These are phyloP conservation scores for Philaethria dido DNA, from an alignment of 2,888 invertebrate genomes.

Conservation along the genomic window DNA sequence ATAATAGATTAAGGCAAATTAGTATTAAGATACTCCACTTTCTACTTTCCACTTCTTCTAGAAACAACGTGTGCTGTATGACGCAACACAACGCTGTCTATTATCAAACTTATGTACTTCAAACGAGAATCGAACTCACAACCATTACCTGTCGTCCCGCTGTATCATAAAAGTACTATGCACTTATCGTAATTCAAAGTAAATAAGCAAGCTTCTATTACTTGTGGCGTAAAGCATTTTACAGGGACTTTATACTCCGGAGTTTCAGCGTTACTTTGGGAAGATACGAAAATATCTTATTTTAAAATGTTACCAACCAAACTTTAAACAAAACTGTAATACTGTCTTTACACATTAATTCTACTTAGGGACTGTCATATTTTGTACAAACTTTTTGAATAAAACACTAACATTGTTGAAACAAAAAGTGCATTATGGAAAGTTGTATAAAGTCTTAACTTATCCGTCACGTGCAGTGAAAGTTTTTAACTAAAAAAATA, in stretches of 20 bases:
- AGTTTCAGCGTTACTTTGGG: constrained; percentile 61
- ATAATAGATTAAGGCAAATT: too few species aligned
- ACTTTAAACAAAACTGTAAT: constrained; percentile 23
- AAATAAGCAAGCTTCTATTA: constrained; percentile 27
- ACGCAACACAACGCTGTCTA: too few species aligned
- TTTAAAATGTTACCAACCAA: constrained; percentile 29
- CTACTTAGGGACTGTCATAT: constrained; percentile 3
- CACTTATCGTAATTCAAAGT: constrained; percentile 17
- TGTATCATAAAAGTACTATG: neutral
- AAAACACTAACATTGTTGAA: neutral
- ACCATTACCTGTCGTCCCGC: neutral
- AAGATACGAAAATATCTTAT: constrained; percentile 71
- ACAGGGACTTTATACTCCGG: constrained; percentile 64
- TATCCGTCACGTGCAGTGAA: neutral
- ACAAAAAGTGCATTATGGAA: neutral
- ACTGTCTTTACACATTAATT: constrained; percentile 7
- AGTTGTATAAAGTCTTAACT: neutral
- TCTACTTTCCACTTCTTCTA: too few species aligned
- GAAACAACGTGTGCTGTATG: too few species aligned
- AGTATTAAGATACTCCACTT: too few species aligned
- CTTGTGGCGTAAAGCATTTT: constrained; percentile 56
- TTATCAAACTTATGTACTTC: too few species aligned
- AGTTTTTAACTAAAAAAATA: neutral
- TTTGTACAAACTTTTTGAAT: neutral
- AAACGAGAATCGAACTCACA: neutral